Evolutionary conservation across 2,888 invertebrate genomes (phyloP), one percentile per base, ranked within the genome.

Genomic region (Nemapogon koenigi): DNA sequence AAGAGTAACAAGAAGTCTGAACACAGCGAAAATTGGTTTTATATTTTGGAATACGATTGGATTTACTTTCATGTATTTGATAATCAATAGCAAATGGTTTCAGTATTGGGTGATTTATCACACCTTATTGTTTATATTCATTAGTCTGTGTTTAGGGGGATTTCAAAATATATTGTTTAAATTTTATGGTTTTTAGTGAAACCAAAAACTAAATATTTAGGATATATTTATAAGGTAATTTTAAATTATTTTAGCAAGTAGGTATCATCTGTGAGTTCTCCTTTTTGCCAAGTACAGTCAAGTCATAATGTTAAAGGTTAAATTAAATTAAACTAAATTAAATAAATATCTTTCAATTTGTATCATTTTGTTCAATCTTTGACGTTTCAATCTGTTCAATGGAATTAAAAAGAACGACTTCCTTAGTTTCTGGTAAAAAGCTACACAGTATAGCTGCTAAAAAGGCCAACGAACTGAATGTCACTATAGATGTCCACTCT

Each of bases 1-100:
- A 44, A 53, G 66, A 41, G 35, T 47, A 11, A 55, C 69, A 10
- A 58, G 66, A 31, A 53, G 70, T 0, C 46, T 76, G 33, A 33
- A 46, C 4, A 40, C 47, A 11, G 70, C 76, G 0, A 63, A 61
- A 47, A 31, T 63, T 38, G 86, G 85, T 2, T 78, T 88, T 29
- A 47, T 83, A 15, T 87, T 88, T 54, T 90, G 89, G 90, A 84
- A 84, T 8, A 16, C 76, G 4, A 55, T 88, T 41, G 82, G 84
- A 39, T 47, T 73, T 16, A 39, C 81, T 16, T 75, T 81, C 38
- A 49, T 71, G 1, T 81, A 79, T 38, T 59, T 64, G 10, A 51
- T 84, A 14, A 51, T 75, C 2, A 59, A 59, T 8, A 75, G 63
- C 41, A 49, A 59, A 35, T 16, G 73, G 17, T 82, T 83, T 45